These are phyloP conservation scores for Drosophila phalerata DNA, from an alignment of 2,888 invertebrate species.

Conservation along the genomic window DNA sequence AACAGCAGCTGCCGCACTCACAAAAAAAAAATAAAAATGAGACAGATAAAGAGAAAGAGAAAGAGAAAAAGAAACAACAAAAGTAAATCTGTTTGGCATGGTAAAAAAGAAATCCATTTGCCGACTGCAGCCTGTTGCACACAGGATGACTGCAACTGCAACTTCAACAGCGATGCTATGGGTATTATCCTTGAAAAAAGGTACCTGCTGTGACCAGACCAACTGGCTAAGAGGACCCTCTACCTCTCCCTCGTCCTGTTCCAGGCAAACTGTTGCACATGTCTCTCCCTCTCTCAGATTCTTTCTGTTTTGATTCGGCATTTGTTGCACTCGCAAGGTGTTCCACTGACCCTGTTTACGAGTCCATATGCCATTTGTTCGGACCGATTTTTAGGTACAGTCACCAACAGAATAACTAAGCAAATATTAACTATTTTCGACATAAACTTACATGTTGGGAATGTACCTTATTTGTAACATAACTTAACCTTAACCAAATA, in stretches of 20 bases:
- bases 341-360: conserved; percentile 68
- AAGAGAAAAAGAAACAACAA: conserved; percentile 42
- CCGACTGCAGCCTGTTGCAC: conserved; percentile 80
- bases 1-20: conserved; percentile 53
- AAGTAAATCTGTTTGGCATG: conserved; percentile 74
- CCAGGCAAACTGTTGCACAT: conserved; percentile 78
- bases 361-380: conserved; percentile 10
- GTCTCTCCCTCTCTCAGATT: conserved; percentile 52
- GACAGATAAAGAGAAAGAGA: conserved; percentile 20
- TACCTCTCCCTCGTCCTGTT: conserved; percentile 65
- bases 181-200: conserved; percentile 51
- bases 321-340: conserved; percentile 73
- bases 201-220: conserved; percentile 75
- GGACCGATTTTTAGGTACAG: conserved; percentile 18
- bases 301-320: conserved; percentile 50
- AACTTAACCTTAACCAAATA: no score
- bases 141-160: conserved; percentile 54
- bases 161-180: conserved; percentile 8
- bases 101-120: conserved; percentile 68
- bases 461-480: no score
- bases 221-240: conserved; percentile 69
- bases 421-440: background rate
- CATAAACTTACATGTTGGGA: no score
- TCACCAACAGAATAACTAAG: conserved; percentile 16
- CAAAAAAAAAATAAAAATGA: conserved; percentile 47